These are phyloP conservation scores for Lophotis ruficrista DNA, from an alignment of 2,113 vertebrate genomes.

Conservation along the genomic window DNA sequence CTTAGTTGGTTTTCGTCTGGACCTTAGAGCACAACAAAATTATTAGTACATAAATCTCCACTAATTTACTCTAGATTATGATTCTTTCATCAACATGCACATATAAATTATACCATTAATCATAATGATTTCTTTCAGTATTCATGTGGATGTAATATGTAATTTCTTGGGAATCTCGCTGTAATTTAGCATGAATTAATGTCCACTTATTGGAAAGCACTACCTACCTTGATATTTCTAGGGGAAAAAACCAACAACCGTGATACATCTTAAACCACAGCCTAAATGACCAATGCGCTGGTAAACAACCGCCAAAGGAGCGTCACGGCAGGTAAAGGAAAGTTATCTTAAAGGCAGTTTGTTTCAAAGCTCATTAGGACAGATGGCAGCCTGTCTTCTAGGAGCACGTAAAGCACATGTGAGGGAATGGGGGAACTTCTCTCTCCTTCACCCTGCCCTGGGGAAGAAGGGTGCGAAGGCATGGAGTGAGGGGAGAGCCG, in stretches of 20 bases:
- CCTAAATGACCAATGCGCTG: slow-evolving; percentile 18
- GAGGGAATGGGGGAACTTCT: background rate
- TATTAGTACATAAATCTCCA: slow-evolving; percentile 71
- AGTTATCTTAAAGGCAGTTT: slow-evolving; percentile 48
- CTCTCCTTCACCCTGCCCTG: background rate
- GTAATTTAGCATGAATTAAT: slow-evolving; percentile 71
- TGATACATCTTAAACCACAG: slow-evolving; percentile 25
- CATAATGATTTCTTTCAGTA: slow-evolving; percentile 67
- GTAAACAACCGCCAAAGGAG: slow-evolving; percentile 32
- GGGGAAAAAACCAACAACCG: background rate
- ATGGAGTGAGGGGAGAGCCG: rapidly evolving
- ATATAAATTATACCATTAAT: slow-evolving; percentile 72
- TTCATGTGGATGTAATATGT: slow-evolving; percentile 45
- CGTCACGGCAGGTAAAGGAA: background rate
- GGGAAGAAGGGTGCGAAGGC: background rate
- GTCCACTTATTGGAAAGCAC: slow-evolving; percentile 55
- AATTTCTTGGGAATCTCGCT: slow-evolving; percentile 66
- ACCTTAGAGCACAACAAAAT: slow-evolving; percentile 62
- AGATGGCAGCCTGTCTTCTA: slow-evolving; percentile 44
- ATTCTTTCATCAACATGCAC: slow-evolving; percentile 68
- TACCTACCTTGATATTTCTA: slow-evolving; percentile 21
- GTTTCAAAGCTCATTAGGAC: slow-evolving; percentile 28
- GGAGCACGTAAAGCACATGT: background rate
- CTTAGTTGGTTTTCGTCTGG: slow-evolving; percentile 42
- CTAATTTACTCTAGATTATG: slow-evolving; percentile 67